Evolutionary conservation across 2,888 invertebrate species (phyloP), one percentile per base, ranked within the genome.

Genomic region (Ectobius pallidus): DNA sequence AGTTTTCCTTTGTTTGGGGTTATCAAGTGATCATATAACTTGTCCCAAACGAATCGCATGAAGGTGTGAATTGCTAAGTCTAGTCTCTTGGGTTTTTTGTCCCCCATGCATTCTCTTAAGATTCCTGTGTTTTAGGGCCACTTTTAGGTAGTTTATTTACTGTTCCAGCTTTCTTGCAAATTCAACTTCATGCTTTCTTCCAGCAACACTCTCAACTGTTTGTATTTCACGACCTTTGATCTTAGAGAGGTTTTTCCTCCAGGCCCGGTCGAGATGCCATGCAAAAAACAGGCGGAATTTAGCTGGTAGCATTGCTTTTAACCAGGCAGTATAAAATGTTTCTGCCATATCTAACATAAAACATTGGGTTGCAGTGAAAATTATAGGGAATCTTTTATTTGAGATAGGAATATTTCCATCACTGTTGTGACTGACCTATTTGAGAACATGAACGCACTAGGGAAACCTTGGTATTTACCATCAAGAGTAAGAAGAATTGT

Each of bases 91-190:
- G n/a, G n/a, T n/a, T n/a, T n/a, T n/a, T n/a, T n/a, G n/a, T n/a
- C n/a, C 75, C 42, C 74, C 74, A 67, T 78, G 78, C 76, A 79
- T 77, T 1, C 72, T 71, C 72, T 79, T 79, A 14, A 79, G 30
- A 62, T 16, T 77, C 70, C 25, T 25, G 39, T 9, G 74, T 75
- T 25, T 77, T 74, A 9, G 55, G 11, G 71, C 78, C 77, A 7
- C 20, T 7, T 16, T 39, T 27, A 79, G 20, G 11, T 20, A 7
- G 6, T 25, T 25, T 18, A 58, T 32, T 9, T 52, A 11, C 55
- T 25, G 14, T 30, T 69, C 16, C 73, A 25, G 32, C 75, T 71
- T 73, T 25, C n/a, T 20, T 11, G 52, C 27, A 71, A 78, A 78
- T 39, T 70, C 75, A 32, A 44, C 42, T 32, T 69, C 49, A 70